Evolutionary conservation across 2,888 invertebrate species (phyloP).

Genomic region (Lasius fuliginosus): DNA sequence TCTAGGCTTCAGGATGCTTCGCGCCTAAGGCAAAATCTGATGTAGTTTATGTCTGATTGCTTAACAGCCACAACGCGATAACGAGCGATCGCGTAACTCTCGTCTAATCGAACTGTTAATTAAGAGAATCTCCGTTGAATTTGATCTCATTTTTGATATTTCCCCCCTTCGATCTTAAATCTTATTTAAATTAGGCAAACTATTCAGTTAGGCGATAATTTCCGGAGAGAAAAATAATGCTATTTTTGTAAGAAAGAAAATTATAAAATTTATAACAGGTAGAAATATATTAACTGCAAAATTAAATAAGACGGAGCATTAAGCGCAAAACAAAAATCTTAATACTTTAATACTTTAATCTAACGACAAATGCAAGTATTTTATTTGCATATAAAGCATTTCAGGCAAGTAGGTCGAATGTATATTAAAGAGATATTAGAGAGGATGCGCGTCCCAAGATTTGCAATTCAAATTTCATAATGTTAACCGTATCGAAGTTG

Average conservation of each 20-base stretch:
- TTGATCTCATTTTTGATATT: background rate
- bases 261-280: background rate
- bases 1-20: constrained; percentile 68
- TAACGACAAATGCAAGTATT: background rate
- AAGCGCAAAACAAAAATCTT: background rate
- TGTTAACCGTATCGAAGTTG: background rate
- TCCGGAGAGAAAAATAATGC: background rate
- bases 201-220: background rate
- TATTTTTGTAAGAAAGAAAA: background rate
- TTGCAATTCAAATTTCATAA: constrained; percentile 17
- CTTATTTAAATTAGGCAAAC: background rate
- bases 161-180: background rate
- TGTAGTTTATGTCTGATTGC: constrained; percentile 63
- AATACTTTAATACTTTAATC: background rate
- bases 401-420: background rate
- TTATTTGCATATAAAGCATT: background rate
- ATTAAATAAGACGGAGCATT: background rate
- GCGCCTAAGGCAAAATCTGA: constrained; percentile 66
- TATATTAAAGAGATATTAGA: background rate
- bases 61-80: constrained; percentile 30
- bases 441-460: background rate
- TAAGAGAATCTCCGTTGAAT: background rate
- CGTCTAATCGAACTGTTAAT: background rate
- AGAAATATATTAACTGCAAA: background rate
- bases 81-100: background rate